Conservation (phyloP, 2,113 vertebrate species). For the Chionodraco myersi region DNA sequence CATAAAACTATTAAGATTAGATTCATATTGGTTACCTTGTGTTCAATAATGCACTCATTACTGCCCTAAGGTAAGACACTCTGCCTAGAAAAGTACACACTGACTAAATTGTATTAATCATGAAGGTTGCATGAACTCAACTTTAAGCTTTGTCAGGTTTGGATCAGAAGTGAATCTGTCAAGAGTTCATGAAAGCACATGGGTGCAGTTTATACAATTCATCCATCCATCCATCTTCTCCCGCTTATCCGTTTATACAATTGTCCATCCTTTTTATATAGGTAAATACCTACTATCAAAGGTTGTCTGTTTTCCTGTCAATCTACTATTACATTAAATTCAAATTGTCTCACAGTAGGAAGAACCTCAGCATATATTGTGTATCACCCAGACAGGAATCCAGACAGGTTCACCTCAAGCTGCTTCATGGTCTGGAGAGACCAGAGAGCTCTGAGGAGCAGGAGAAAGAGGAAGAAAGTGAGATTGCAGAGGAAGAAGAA, state of each 20-base stretch:
- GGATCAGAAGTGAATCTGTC: background rate
- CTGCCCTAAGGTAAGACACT: background rate
- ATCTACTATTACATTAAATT: background rate
- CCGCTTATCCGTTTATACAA: background rate
- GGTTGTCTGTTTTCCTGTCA: background rate
- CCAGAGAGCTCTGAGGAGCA: conserved; percentile 48
- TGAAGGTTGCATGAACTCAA: background rate
- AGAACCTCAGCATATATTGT: conserved; percentile 15
- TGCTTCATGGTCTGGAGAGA: conserved; percentile 63
- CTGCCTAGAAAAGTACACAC: background rate
- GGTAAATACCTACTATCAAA: background rate
- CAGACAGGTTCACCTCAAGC: conserved; percentile 20
- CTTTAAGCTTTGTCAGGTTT: background rate
- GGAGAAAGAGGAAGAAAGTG: conserved; percentile 19
- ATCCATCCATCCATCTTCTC: too few relatives aligned
- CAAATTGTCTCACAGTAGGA: background rate
- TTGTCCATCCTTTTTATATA: background rate
- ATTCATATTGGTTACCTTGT: background rate
- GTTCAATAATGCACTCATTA: background rate
- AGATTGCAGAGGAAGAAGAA: conserved; percentile 36
- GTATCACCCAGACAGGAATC: conserved; percentile 42
- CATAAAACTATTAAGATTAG: background rate
- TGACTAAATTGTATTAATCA: background rate
- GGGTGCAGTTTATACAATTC: background rate
- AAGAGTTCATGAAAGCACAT: background rate